Conservation (phyloP, 2,888 invertebrate genomes). For the Agrochola macilenta region DNA sequence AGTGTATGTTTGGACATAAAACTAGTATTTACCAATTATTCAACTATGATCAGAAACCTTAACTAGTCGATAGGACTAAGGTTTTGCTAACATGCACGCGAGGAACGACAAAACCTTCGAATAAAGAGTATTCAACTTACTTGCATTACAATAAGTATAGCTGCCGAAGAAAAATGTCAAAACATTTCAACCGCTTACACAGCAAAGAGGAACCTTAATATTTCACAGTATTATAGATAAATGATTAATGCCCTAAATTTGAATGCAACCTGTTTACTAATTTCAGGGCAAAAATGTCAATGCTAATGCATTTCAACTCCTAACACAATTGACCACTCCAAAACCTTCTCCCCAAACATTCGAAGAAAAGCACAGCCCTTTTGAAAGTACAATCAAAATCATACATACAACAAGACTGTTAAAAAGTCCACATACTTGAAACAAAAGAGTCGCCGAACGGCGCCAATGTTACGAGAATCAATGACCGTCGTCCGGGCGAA, state of each 20-base stretch:
- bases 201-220: background rate
- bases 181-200: background rate
- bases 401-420: background rate
- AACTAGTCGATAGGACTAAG: background rate
- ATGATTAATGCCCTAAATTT: background rate
- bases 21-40: conserved; percentile 10
- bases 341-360: background rate
- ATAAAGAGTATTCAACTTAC: background rate
- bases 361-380: background rate
- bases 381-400: conserved; percentile 19
- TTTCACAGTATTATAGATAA: background rate
- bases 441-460: conserved; percentile 79
- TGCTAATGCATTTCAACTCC: background rate
- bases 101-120: background rate
- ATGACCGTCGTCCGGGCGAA: conserved; percentile 88
- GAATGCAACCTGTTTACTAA: background rate
- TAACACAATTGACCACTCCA: background rate
- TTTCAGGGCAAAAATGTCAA: background rate
- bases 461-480: conserved; percentile 86
- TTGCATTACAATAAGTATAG: background rate
- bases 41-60: background rate
- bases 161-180: background rate
- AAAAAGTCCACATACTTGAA: conserved; percentile 58
- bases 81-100: background rate
- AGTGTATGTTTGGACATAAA: background rate